Conservation (phyloP, 2,797 vertebrate species). For the Falco rusticolus region DNA sequence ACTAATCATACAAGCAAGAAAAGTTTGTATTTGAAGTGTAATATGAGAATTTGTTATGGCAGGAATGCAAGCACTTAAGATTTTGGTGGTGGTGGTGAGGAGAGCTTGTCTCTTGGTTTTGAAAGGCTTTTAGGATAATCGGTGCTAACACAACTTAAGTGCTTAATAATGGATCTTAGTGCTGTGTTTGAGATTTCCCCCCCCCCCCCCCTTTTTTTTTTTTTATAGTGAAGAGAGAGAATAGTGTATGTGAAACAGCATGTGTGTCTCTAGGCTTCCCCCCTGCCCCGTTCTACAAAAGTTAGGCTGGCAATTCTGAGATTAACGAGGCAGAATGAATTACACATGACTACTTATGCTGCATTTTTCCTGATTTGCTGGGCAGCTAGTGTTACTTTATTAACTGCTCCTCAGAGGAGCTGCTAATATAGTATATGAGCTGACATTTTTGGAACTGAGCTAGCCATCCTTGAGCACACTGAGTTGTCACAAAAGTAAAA, state of each 20-base stretch:
- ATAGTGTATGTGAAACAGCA: not conserved
- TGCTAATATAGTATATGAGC: not conserved
- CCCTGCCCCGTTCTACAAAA: not conserved
- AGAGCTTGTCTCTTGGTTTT: not conserved
- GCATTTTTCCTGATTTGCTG: not conserved
- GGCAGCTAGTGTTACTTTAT: not conserved
- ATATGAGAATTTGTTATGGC: not conserved
- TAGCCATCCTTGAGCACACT: not conserved
- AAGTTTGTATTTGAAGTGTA: not conserved
- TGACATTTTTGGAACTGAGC: not conserved
- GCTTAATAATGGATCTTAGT: not conserved
- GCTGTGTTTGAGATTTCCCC: not conserved
- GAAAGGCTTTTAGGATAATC: not conserved
- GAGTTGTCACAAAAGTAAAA: not conserved
- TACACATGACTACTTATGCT: not conserved
- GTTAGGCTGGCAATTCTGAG: not conserved
- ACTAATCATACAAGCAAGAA: not conserved
- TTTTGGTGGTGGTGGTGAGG: not conserved
- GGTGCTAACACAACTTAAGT: rapidly evolving
- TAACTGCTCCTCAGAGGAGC: not conserved
- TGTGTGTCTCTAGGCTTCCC: not conserved
- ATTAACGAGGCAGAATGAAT: not conserved
- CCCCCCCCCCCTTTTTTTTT: not conserved
- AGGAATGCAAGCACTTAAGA: not conserved
- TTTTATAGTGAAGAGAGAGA: not conserved